Evolutionary conservation across 1,140 invertebrate genomes (phyloP), one percentile per base, ranked within the genome.

Genomic region (Euwallacea fornicatus): DNA sequence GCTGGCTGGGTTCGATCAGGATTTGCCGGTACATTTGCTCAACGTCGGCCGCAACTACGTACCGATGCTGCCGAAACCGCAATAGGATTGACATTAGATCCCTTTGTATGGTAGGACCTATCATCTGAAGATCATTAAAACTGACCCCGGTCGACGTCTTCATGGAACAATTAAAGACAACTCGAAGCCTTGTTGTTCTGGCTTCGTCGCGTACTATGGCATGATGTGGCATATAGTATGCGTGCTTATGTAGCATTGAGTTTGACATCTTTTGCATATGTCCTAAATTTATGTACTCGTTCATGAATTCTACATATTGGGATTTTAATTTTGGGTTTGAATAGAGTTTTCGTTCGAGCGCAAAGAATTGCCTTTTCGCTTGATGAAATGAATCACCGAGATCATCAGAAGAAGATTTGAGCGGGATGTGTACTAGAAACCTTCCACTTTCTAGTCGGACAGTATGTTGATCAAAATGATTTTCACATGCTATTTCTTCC

Each of bases 161-260:
- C 71, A 71, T 6, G 80, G 80, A 0, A 74, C 79, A 55, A n/a
- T 81, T 78, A 58, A 82, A 81, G 0, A 82, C 80, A 3, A 78
- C 75, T n/a, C 80, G 74, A 2, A 81, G 50, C 42, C 74, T 76
- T 6, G 80, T 81, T 7, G 79, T 79, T 0, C 74, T 76, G 6
- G 76, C 62, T 44, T 77, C 76, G 6, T 76, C 74, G 6, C n/a
- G n/a, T 15, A 82, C 33, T 0, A 84, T 79, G 0, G 75, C 75
- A 56, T 83, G 81, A 77, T 85, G 83, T 7, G 83, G 81, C 11
- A 84, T 66, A 74, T 83, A 84, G 66, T 72, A 78, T 8, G 10
- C 15, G n/a, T 21, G 41, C 7, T 69, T 56, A 6, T 7, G 21
- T 41, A 50, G 15, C 7, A 63, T 41, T 10, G 66, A 10, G 2